Conservation (phyloP, 1,140 invertebrate species). For the honey bee (Apis mellifera) region DNA sequence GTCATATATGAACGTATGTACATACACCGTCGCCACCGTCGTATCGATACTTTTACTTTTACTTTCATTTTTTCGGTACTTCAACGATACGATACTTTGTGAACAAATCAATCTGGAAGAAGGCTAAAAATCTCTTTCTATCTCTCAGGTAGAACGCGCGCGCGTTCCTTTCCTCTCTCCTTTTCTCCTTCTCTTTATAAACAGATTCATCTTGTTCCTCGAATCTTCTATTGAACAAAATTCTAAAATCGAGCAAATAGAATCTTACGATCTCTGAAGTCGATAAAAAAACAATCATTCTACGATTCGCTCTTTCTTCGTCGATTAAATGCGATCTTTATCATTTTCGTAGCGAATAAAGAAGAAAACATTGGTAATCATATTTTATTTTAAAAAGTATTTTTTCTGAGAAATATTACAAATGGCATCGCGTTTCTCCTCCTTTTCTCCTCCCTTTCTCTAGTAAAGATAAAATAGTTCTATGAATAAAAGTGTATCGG, state of each 20-base stretch:
- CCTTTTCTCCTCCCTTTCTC: too few relatives aligned
- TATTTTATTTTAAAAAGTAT: conserved; percentile 9
- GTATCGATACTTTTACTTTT: background rate
- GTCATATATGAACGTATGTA: background rate
- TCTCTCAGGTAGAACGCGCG: too few relatives aligned
- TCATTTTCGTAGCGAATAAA: too few relatives aligned
- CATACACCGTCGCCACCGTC: too few relatives aligned
- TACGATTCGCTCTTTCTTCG: background rate
- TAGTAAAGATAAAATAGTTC: conserved; percentile 19
- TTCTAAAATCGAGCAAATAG: background rate
- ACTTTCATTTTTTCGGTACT: conserved; percentile 41
- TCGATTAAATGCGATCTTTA: background rate
- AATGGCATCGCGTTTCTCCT: background rate
- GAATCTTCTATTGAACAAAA: too few relatives aligned
- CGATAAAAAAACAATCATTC: too few relatives aligned
- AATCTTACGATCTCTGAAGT: background rate
- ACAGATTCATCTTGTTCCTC: background rate
- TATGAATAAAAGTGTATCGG: background rate
- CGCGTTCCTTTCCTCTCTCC: too few relatives aligned
- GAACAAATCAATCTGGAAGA: background rate
- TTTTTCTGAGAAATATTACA: background rate
- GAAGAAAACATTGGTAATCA: background rate
- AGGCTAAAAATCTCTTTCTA: background rate
- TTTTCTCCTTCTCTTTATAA: conserved; percentile 1
- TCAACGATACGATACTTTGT: background rate